phyloP scores from a whole-genome alignment of 1,140 invertebrate species.

The Drosophila obscura region DNA sequence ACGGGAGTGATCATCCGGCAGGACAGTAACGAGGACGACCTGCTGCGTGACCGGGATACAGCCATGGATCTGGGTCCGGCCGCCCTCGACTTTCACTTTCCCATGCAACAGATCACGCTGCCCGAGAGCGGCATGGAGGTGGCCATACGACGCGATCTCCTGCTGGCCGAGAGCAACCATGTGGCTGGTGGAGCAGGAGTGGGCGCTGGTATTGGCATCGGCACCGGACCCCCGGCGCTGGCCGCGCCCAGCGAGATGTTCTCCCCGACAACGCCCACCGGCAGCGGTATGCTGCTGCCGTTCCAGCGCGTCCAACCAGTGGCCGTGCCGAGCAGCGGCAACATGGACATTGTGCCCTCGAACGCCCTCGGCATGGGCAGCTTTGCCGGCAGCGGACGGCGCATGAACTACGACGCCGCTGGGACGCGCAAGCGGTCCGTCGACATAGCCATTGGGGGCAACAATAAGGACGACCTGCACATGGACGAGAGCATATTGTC shows the following conservation, averaged over 20 bases:
- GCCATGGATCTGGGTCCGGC: conserved; percentile 68
- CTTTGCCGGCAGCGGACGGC: conserved; percentile 36
- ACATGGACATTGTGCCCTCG: conserved; percentile 81
- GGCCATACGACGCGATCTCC: conserved; percentile 74
- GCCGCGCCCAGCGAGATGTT: conserved; percentile 75
- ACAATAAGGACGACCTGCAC: conserved; percentile 85
- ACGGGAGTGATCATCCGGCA: conserved; percentile 73
- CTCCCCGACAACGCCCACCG: conserved; percentile 70
- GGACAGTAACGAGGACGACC: conserved; percentile 73
- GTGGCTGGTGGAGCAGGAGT: conserved; percentile 31
- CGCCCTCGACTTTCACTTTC: conserved; percentile 62
- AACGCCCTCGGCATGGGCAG: conserved; percentile 40
- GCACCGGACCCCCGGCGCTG: not conserved
- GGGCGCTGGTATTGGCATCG: conserved; percentile 6
- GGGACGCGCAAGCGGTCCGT: conserved; percentile 73
- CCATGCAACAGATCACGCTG: conserved; percentile 71
- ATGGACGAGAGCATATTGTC: conserved; percentile 96
- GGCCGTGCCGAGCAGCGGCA: conserved; percentile 71
- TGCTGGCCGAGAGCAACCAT: conserved; percentile 62
- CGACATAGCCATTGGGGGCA: conserved; percentile 71
- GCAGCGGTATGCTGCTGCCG: conserved; percentile 75
- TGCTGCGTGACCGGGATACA: conserved; percentile 39
- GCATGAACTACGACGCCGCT: conserved; percentile 52
- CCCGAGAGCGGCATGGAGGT: conserved; percentile 83
- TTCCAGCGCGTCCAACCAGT: conserved; percentile 83